Base-by-base conservation (phyloP, 2,888 invertebrate genomes). In the Buathra laborator region DNA sequence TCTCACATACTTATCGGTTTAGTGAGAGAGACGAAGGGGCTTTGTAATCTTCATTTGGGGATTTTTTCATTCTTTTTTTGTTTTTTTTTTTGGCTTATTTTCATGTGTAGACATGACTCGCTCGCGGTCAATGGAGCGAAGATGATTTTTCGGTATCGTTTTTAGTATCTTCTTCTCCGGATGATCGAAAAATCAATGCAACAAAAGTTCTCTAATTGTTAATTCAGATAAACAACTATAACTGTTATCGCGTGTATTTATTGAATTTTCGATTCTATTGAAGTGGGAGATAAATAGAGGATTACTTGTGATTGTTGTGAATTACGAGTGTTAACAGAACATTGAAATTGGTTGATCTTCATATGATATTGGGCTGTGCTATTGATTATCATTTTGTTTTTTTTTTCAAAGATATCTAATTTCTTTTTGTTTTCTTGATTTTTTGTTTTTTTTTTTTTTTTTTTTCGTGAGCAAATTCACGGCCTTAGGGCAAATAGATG, bases 401-500 rank as follows among this genome's bases (percentile, higher is more conserved):
- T 56, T n/a, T 53, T 53, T 56, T 24, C 51, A 14, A 29, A 12
- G 16, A 51, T 62, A 32, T 62, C 59, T 62, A 32, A 62, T 14
- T 32, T 32, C 29, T 44, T 19, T 29, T 24, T 10, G 37, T 37
- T 37, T 24, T 24, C 24, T 37, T 37, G 44, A 48, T 81, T 48
- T 68, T 32, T 75, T 75, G 56, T 64, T 75, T 10, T 56, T 56
- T 16, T 53, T 51, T n/a, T 53, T n/a, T 53, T 24, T 37, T 37
- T 37, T 9, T 37, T 37, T 9, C 19, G 6, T 48, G 32, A 1
- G 3, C 12, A 14, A 32, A 29, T 76, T 88, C 72, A 87, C 37
- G 74, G 77, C 48, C 79, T 82, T 16, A 71, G 64, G 67, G 72
- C 64, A 53, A 86, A 87, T 1, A 87, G 84, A 71, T 87, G 87